Conservation (phyloP, 2,113 vertebrate species). For the Microcebus jonahi region DNA sequence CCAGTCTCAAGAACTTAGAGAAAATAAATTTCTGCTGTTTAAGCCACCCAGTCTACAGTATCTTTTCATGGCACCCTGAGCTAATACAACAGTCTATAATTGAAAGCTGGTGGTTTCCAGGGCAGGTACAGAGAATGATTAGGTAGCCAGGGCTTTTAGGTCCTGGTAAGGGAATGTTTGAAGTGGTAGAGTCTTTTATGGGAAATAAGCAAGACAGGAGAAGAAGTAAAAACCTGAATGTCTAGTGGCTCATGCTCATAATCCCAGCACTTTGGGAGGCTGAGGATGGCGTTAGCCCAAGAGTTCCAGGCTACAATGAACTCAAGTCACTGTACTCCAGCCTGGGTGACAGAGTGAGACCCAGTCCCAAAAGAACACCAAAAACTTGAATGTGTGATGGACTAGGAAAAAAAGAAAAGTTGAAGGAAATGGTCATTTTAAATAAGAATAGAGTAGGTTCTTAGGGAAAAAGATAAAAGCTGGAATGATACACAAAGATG, state of each 20-base stretch:
- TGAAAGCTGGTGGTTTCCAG: neutral
- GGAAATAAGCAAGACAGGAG: neutral
- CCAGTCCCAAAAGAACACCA: too few species aligned
- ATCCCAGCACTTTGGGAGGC: too few species aligned
- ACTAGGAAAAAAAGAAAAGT: neutral
- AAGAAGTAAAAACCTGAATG: neutral
- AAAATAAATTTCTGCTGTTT: neutral
- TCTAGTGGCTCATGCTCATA: too few species aligned
- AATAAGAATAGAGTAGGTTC: neutral
- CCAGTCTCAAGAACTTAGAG: neutral
- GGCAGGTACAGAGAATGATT: neutral
- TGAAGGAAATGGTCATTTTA: neutral
- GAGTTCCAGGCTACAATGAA: too few species aligned
- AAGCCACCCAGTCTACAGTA: neutral
- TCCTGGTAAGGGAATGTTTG: neutral
- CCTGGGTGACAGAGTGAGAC: too few species aligned
- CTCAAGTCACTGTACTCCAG: too few species aligned
- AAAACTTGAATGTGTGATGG: neutral
- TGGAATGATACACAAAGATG: neutral
- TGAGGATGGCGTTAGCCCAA: too few species aligned
- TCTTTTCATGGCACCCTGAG: neutral
- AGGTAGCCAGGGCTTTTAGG: neutral
- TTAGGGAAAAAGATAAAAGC: neutral
- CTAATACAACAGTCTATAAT: neutral
- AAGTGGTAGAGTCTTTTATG: neutral